phyloP scores from a whole-genome alignment of 2,113 vertebrate species.

The Ivindomyrus marchei region DNA sequence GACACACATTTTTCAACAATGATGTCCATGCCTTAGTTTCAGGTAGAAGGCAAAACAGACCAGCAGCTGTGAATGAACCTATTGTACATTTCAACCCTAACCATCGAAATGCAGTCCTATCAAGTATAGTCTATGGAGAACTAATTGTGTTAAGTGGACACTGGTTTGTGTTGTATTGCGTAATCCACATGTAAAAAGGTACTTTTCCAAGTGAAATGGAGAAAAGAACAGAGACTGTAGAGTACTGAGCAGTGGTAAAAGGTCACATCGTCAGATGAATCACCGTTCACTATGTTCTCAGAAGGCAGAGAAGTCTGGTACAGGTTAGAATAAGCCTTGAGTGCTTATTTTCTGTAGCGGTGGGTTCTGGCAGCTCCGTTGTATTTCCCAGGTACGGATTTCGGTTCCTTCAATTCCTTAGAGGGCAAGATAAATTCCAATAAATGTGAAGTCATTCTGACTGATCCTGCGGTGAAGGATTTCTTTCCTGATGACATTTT shows the following conservation, averaged over 20 bases:
- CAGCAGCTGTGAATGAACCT: not conserved
- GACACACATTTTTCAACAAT: not conserved
- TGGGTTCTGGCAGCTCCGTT: not conserved
- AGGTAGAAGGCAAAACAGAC: not conserved
- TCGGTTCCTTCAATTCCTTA: not conserved
- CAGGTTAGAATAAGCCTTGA: not conserved
- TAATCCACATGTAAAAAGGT: not conserved
- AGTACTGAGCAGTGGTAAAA: not conserved
- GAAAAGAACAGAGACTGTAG: not conserved
- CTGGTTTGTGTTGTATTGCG: not conserved
- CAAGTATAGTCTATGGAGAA: not conserved
- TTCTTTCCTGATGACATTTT: slow-evolving; percentile 5
- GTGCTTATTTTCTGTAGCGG: not conserved
- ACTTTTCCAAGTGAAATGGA: not conserved
- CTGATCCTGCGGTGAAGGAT: not conserved
- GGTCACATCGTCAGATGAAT: not conserved
- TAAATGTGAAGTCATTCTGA: not conserved
- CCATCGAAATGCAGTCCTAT: not conserved
- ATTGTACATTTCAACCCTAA: not conserved
- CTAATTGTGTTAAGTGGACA: not conserved
- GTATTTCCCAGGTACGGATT: not conserved
- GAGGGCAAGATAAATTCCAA: not conserved
- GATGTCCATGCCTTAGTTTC: not conserved
- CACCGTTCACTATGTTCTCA: not conserved
- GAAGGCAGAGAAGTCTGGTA: not conserved